A percentile compares a stretch with the other conserved stretches of the same genome.
phyloP scores from a whole-genome alignment of 2,888 invertebrate species.

The Cyclophora albipunctata region DNA sequence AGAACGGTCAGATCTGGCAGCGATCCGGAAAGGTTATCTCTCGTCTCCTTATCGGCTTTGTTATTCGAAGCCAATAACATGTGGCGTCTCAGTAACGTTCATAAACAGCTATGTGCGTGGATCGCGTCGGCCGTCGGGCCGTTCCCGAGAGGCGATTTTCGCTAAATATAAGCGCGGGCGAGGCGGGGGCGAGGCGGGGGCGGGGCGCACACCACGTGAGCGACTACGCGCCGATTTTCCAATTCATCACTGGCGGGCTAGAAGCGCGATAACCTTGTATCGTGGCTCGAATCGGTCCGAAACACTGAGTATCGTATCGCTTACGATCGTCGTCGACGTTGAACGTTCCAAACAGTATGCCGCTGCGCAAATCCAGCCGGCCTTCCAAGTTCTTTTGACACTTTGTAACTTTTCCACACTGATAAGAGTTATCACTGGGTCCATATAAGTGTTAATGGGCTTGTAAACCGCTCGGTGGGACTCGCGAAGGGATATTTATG shows the following conservation, averaged over 20 bases:
- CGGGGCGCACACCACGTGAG: conserved; percentile 72
- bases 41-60: conserved; percentile 66
- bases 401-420: conserved; percentile 62
- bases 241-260: conserved; percentile 72
- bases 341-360: conserved; percentile 39
- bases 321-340: conserved; percentile 42
- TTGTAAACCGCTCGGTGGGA: too few relatives aligned
- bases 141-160: conserved; percentile 73
- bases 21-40: conserved; percentile 68
- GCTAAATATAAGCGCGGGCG: conserved; percentile 72
- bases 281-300: conserved; percentile 59
- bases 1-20: conserved; percentile 54
- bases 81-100: conserved; percentile 68
- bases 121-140: conserved; percentile 59
- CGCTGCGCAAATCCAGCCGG: conserved; percentile 43
- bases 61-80: conserved; percentile 72
- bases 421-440: conserved; percentile 59
- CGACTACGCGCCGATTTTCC: conserved; percentile 75
- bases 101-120: conserved; percentile 62
- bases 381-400: conserved; percentile 46
- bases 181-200: conserved; percentile 63
- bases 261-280: conserved; percentile 74
- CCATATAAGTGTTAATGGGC: conserved; percentile 13
- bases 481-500: conserved; percentile 6
- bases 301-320: conserved; percentile 54